These are phyloP conservation scores for Lasioglossum albipes DNA, from an alignment of 1,140 invertebrate species.

Conservation along the genomic window DNA sequence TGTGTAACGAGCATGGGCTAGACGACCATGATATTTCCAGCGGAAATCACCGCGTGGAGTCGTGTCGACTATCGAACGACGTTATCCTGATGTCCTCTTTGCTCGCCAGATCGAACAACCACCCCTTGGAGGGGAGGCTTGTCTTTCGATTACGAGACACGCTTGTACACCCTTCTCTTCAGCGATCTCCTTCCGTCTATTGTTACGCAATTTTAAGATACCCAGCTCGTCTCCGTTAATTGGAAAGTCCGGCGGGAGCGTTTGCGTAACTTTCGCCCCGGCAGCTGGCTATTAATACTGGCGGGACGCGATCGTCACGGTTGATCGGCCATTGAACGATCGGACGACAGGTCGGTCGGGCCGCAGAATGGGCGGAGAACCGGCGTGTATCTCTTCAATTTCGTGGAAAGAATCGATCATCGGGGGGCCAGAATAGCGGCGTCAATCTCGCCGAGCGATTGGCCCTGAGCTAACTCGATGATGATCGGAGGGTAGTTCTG, in stretches of 20 bases:
- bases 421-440: conserved; percentile 27
- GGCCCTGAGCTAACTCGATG: conserved; percentile 57
- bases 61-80: no score
- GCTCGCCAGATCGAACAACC: neutral
- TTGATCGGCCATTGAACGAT: conserved; percentile 35
- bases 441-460: conserved; percentile 54
- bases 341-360: neutral
- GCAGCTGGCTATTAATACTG: conserved; percentile 32
- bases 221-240: neutral
- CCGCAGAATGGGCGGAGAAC: no score
- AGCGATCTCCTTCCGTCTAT: neutral
- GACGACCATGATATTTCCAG: conserved; percentile 29
- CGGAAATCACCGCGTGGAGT: neutral
- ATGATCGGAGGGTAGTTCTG: conserved; percentile 36
- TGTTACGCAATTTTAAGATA: conserved; percentile 28
- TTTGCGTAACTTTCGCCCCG: conserved; percentile 24
- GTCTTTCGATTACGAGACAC: no score
- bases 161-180: no score
- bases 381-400: conserved; percentile 42
- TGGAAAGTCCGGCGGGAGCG: neutral
- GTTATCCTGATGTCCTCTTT: no score
- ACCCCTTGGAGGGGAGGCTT: no score
- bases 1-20: conserved; percentile 28
- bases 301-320: neutral
- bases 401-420: conserved; percentile 60